Evolutionary conservation across 2,113 vertebrate genomes (phyloP).

Genomic region (Nothobranchius kuhntae): DNA sequence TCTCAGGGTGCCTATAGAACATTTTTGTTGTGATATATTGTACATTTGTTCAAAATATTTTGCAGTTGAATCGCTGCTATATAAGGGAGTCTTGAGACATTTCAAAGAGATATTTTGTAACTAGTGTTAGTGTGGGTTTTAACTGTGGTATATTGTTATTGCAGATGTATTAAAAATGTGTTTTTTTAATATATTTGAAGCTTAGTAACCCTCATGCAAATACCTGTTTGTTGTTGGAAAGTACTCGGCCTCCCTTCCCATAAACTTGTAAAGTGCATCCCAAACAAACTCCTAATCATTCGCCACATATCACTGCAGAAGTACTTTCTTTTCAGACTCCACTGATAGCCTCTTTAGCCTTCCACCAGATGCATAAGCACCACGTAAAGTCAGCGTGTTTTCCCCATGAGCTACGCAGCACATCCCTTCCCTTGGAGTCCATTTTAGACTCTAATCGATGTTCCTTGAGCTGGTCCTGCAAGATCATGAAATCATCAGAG

Average conservation of each 20-base stretch:
- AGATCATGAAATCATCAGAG: no score
- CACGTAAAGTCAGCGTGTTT: no score
- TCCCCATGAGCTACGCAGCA: no score
- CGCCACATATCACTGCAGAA: slow-evolving; percentile 5
- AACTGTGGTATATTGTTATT: slow-evolving; percentile 62
- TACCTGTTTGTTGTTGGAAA: slow-evolving; percentile 18
- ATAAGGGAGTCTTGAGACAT: slow-evolving; percentile 52
- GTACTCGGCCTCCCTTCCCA: slow-evolving; percentile 16
- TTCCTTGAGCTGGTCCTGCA: no score
- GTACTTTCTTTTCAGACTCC: not conserved
- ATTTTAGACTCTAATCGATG: no score
- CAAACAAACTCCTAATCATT: slow-evolving; percentile 40
- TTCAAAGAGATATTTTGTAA: slow-evolving; percentile 60
- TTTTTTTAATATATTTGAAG: slow-evolving; percentile 33
- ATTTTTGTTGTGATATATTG: slow-evolving; percentile 29
- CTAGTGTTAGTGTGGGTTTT: slow-evolving; percentile 62
- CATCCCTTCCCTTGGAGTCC: no score
- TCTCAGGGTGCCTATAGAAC: slow-evolving; percentile 71
- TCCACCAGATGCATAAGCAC: no score
- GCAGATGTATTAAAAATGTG: slow-evolving; percentile 50
- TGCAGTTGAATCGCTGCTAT: slow-evolving; percentile 38
- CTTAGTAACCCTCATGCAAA: slow-evolving; percentile 26
- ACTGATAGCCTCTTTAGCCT: no score
- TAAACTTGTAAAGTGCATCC: slow-evolving; percentile 47
- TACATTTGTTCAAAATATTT: slow-evolving; percentile 28